Base-by-base conservation (phyloP, 2,113 vertebrate species). In the Scatophagus argus region DNA sequence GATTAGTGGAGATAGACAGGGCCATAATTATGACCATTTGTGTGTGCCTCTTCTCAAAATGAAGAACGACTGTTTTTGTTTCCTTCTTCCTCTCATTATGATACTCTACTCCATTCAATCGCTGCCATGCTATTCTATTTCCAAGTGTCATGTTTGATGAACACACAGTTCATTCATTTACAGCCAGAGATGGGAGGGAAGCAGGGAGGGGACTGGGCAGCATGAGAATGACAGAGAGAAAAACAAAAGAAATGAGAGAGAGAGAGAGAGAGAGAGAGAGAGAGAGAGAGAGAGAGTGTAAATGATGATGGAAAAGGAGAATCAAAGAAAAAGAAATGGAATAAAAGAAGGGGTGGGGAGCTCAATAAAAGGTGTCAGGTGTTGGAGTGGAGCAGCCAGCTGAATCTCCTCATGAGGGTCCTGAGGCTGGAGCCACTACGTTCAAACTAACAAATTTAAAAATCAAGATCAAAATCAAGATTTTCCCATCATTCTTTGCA, bases 141-240 rank as follows among this genome's bases (percentile, higher is more conserved):
- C 79, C 81, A 77, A 81, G 82, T 85, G 84, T 81, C 87, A 74
- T 79, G 61, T 91, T 86, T 91, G 90, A 91, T 92, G 81, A 90
- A 82, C 59, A 65, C 78, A 70, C 58, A 52, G 73, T 75, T 92
- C 75, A 84, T 65, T 89, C 82, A 87, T 88, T 88, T 79, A 73
- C 74, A 79, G 59, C n/a, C 38, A 17, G 63, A 68, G 61, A 78
- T 58, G 31, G 68, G 59, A 51, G 38, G 54, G 23, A 25, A 54
- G 54, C 16, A 13, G 38, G 31, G 23, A 63, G 32, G 49, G 32
- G 51, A 61, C 6, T 11, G 66, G 51, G 54, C 56, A 60, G 66
- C 32, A 4, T 1, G 34, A 52, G 31, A 43, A n/a, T 59, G 80
- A 58, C 79, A 55, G 27, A 0, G 52, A 79, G 34, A 17, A 82